A percentile compares a stretch with the other conserved stretches of the same genome.
Conservation (phyloP, 2,113 vertebrate species). For the Psilopogon haemacephalus region DNA sequence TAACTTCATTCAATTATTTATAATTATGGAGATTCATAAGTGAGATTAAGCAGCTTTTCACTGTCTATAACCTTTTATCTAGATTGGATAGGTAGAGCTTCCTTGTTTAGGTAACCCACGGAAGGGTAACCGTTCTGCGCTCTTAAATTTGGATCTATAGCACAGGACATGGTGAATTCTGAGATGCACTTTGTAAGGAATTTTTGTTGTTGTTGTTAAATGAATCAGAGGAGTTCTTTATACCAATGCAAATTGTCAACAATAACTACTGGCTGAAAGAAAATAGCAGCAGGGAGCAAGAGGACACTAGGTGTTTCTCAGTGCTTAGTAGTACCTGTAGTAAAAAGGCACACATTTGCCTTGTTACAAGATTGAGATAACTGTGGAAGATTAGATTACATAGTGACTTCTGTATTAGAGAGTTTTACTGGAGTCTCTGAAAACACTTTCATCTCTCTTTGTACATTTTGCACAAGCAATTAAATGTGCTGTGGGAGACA, state of each 20-base stretch:
- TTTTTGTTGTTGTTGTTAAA: not conserved
- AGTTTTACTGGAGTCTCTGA: not conserved
- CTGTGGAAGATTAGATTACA: not conserved
- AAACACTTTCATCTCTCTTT: not conserved
- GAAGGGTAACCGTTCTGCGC: not conserved
- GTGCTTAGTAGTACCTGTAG: not conserved
- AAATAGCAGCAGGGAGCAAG: not conserved
- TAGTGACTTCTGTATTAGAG: not conserved
- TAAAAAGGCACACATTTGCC: not conserved
- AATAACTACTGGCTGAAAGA: not conserved
- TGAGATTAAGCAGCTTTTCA: conserved; percentile 2
- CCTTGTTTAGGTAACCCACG: not conserved
- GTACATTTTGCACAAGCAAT: not conserved
- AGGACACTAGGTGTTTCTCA: not conserved
- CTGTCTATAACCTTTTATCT: not conserved
- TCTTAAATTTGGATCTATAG: not conserved
- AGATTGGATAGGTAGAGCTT: not conserved
- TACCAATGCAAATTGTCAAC: not conserved
- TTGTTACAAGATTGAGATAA: not conserved
- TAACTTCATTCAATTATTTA: conserved; percentile 5
- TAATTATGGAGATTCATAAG: conserved; percentile 24
- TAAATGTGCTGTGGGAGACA: not conserved
- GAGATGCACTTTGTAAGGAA: not conserved
- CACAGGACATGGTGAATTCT: not conserved
- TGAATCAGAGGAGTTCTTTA: not conserved